phyloP scores from a whole-genome alignment of 2,113 vertebrate genomes.

The Pagrus major region DNA sequence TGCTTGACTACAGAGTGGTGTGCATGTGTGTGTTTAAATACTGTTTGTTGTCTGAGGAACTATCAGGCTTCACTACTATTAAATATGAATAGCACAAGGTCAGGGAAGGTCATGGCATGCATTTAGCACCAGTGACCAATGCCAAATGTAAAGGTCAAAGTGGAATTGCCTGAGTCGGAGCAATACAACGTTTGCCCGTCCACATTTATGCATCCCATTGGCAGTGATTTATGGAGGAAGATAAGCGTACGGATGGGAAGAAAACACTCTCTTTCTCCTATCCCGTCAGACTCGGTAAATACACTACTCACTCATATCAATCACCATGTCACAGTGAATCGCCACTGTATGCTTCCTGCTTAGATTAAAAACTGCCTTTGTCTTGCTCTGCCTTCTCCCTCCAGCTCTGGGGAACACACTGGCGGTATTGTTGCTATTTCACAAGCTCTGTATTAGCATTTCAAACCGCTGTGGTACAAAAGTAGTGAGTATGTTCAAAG shows the following conservation, averaged over 20 bases:
- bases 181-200: conserved; percentile 68
- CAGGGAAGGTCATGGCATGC: conserved; percentile 76
- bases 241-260: conserved; percentile 82
- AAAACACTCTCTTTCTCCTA: conserved; percentile 86
- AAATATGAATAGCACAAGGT: conserved; percentile 83
- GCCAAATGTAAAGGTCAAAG: conserved; percentile 86
- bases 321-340: conserved; percentile 84
- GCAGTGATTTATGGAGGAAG: conserved; percentile 85
- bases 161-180: conserved; percentile 79
- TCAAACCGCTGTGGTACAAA: conserved; percentile 71
- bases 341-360: conserved; percentile 79
- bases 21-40: conserved; percentile 21
- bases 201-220: conserved; percentile 82
- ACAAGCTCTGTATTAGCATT: conserved; percentile 75
- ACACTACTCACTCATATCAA: conserved; percentile 86
- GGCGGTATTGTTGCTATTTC: conserved; percentile 70
- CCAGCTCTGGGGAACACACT: conserved; percentile 77
- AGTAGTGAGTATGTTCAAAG: conserved; percentile 63
- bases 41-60: conserved; percentile 39
- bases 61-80: conserved; percentile 71
- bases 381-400: conserved; percentile 73
- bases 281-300: conserved; percentile 86
- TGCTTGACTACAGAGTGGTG: not conserved
- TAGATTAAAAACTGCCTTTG: conserved; percentile 83
- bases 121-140: conserved; percentile 82